A percentile compares a stretch with the other conserved stretches of the same genome.
phyloP scores from a whole-genome alignment of 2,797 vertebrate species.

The Phoeniculus purpureus region DNA sequence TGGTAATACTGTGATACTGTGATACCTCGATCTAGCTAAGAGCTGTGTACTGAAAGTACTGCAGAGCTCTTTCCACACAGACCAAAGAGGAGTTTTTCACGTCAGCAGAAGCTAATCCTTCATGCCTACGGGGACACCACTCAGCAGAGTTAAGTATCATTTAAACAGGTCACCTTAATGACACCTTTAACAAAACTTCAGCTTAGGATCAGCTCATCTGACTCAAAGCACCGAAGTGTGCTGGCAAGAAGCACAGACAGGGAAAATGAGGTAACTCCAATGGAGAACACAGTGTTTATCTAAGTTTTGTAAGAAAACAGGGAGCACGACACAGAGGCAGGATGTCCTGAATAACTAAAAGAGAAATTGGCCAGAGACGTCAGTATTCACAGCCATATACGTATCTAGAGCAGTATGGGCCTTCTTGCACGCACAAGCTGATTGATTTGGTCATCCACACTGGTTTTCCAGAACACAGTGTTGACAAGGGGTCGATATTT shows the following conservation, averaged over 20 bases:
- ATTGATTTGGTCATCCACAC: neutral
- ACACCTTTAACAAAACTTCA: neutral
- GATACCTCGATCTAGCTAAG: too few relatives aligned
- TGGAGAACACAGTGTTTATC: neutral
- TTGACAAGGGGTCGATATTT: neutral
- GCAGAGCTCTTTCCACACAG: neutral
- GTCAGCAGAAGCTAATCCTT: neutral
- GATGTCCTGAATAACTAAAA: neutral
- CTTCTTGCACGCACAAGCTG: neutral
- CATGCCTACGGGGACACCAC: neutral
- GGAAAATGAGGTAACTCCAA: neutral
- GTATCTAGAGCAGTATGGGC: neutral
- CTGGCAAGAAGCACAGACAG: neutral
- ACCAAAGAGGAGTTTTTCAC: neutral
- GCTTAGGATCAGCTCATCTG: neutral
- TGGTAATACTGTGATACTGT: too few relatives aligned
- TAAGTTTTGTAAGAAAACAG: neutral
- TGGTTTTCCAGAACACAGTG: neutral
- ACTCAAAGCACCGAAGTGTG: neutral
- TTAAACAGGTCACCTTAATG: neutral
- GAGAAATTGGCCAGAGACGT: neutral
- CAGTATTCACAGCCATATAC: neutral
- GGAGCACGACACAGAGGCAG: neutral
- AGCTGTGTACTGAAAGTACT: neutral
- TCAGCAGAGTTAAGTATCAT: neutral